A percentile compares a stretch with the other conserved stretches of the same genome.
Conservation (phyloP, 2,797 vertebrate species). For the Galagoides demidoff region DNA sequence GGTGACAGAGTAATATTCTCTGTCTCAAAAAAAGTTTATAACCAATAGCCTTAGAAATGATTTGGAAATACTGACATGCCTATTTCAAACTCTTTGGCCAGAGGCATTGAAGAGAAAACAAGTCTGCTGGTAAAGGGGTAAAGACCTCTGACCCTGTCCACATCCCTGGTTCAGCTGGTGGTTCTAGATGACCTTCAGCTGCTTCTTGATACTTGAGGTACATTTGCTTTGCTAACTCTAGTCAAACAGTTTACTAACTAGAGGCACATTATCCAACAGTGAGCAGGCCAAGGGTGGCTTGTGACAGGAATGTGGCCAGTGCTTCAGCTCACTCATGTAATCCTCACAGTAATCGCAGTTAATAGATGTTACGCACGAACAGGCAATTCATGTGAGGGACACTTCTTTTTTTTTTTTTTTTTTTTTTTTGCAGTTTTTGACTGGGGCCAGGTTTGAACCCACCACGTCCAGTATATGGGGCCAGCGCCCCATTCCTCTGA, state of each 20-base stretch:
- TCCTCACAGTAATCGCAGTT: background rate
- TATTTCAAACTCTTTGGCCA: background rate
- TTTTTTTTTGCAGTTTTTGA: too few species aligned
- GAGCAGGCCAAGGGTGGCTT: background rate
- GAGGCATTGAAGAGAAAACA: background rate
- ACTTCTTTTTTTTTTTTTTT: too few species aligned
- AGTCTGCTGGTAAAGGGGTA: background rate
- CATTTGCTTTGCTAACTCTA: background rate
- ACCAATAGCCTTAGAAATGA: background rate
- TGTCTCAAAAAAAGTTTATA: background rate
- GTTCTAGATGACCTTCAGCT: background rate
- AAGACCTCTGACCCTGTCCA: background rate
- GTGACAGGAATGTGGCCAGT: background rate
- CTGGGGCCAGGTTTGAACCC: too few species aligned
- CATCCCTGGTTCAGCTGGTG: background rate
- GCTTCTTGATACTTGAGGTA: background rate
- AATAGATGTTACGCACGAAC: background rate
- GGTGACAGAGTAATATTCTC: too few species aligned
- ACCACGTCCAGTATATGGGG: too few species aligned
- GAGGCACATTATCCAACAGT: background rate
- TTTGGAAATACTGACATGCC: slow-evolving; percentile 25
- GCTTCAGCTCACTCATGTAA: background rate
- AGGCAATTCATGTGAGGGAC: background rate
- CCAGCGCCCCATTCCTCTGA: too few species aligned
- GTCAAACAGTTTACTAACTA: background rate